Evolutionary conservation across 2,113 vertebrate genomes (phyloP), one percentile per base, ranked within the genome.

Genomic region (Hippocampus abdominalis): DNA sequence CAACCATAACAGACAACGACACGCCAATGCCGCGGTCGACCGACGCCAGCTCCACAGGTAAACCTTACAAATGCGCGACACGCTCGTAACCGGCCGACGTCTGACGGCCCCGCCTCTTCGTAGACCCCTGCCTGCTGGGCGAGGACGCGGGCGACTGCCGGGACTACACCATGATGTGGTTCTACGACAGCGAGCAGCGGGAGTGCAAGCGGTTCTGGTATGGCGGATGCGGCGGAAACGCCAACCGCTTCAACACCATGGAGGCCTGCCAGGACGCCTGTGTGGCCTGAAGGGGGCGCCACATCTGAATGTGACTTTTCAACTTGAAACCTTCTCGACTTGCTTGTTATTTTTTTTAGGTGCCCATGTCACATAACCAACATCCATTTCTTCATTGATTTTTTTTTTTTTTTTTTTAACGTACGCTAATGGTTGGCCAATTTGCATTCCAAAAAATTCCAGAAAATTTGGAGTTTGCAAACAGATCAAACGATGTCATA

Each of bases 121-220:
- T 83, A 95, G 94, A 89, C 68, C 65, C 60, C 25, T 95, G 94
- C 67, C 44, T 63, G 64, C 81, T 91, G 46, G 29, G 23, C 13
- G 87, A 86, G 72, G 80, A 93, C 44, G 72, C 36, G 18, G 94
- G 94, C 8, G 0, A 77, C 66, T 96, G 93, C 67, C 80, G 83
- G 66, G 46, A 91, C 46, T 94, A 93, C 16, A 2, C 46, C 66
- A 86, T 94, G 75, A 93, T 90, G 68, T 97, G 94, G 94, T 92
- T 89, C 87, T 95, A 91, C 0, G 12, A 93, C 84, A 69, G 69
- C 23, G 20, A 89, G 1, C 78, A 86, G 73, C 79, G 66, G 51
- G 72, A 76, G 1, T 95, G 94, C 46, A 27, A 49, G 9, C 87
- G 69, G 15, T 96, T 96, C 90, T 96, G 94, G 94, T 94, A 91